Evolutionary conservation across 1,140 invertebrate genomes (phyloP).

Genomic region (Dendroctonus valens): DNA sequence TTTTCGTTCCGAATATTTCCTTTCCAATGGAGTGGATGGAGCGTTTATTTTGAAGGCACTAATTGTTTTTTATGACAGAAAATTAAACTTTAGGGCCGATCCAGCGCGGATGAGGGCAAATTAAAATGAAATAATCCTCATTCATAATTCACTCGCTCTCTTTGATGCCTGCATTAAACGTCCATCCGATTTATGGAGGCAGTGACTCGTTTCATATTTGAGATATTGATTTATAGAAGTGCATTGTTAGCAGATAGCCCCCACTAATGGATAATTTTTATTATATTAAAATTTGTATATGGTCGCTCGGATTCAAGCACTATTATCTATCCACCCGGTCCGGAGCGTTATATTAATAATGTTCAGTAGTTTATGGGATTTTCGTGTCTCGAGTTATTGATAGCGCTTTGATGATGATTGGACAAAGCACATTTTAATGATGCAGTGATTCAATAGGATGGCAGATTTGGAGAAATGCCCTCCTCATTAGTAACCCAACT

Average conservation of each 20-base stretch:
- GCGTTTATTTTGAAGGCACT: too few species aligned
- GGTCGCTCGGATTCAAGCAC: too few species aligned
- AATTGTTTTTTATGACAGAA: too few species aligned
- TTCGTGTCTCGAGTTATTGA: constrained; percentile 10
- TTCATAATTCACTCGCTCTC: constrained; percentile 1
- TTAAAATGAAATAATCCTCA: background rate
- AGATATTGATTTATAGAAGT: constrained; percentile 22
- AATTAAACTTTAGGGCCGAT: too few species aligned
- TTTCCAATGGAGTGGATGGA: too few species aligned
- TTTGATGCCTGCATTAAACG: background rate
- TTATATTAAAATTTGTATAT: constrained; percentile 24
- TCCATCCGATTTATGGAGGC: background rate
- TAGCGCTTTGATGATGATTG: constrained; percentile 3
- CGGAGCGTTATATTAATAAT: constrained; percentile 6
- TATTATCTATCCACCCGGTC: background rate
- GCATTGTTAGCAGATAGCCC: constrained; percentile 5
- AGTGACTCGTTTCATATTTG: background rate
- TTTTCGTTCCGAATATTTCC: too few species aligned
- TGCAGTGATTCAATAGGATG: too few species aligned
- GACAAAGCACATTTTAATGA: background rate
- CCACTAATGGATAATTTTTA: constrained; percentile 22
- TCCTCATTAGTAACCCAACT: too few species aligned
- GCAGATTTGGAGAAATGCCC: too few species aligned
- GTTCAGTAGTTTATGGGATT: constrained; percentile 12
- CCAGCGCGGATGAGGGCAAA: background rate